Evolutionary conservation across 2,888 invertebrate species (phyloP).

Genomic region (Uloborus plumipes): DNA sequence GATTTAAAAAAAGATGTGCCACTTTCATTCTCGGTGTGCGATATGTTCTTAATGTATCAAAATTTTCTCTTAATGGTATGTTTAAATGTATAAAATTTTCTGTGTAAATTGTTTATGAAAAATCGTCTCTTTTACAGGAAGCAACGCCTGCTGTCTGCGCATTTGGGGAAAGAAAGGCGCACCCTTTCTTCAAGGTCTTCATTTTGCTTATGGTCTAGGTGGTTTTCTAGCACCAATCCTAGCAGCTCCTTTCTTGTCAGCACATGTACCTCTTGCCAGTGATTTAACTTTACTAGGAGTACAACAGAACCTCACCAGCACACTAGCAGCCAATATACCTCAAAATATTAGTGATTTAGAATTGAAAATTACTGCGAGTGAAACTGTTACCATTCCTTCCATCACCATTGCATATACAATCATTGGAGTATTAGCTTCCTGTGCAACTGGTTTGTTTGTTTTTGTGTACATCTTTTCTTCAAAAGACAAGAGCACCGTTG

Average conservation of each 20-base stretch:
- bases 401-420: constrained; percentile 33
- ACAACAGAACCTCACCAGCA: constrained; percentile 26
- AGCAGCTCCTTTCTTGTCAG: constrained; percentile 50
- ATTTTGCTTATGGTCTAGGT: constrained; percentile 49
- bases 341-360: constrained; percentile 11
- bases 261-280: constrained; percentile 2
- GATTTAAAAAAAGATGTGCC: too few relatives aligned
- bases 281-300: constrained; percentile 4
- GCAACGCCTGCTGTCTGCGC: constrained; percentile 72
- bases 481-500: neutral
- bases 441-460: constrained; percentile 28
- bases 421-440: constrained; percentile 65
- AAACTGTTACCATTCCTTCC: constrained; percentile 18
- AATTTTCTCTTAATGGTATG: neutral
- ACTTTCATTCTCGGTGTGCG: too few relatives aligned
- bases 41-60: neutral
- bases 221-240: constrained; percentile 49
- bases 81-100: too few relatives aligned
- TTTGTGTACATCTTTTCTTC: constrained; percentile 26
- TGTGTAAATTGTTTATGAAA: too few relatives aligned
- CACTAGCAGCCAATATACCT: neutral
- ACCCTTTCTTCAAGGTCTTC: constrained; percentile 52
- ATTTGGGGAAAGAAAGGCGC: constrained; percentile 57
- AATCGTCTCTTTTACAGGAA: constrained; percentile 69
- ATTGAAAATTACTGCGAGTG: neutral